Base-by-base conservation (phyloP, 2,113 vertebrate species). In the Pseudolaguvia tuberculata region DNA sequence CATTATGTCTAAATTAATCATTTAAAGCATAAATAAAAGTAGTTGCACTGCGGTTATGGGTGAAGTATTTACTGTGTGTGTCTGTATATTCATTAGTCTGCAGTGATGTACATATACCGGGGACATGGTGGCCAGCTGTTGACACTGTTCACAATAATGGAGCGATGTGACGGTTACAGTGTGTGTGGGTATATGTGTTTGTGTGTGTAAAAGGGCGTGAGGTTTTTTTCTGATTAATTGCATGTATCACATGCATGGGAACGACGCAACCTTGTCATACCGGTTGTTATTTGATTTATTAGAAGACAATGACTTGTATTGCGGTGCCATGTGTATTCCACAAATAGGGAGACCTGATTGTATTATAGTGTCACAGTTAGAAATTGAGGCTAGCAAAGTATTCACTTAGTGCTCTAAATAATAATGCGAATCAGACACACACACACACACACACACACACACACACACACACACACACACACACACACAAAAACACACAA, bases 41-140 rank as follows among this genome's bases (percentile, higher is more conserved):
- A 23, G 35, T 31, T 57, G 14, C 9, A 58, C 18, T 20, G 21
- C 15, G 2, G 4, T 42, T 42, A 20, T 8, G 21, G 25, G 1
- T 21, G 48, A 45, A 52, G 4, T 31, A 55, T 35, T 15, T 20
- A 39, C 20, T 17, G 29, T 13, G 67, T 23, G 35, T 62, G 58
- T 39, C 14, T 52, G 31, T 73, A 9, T n/a, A 10, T 65, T 48
- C 52, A 75, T 75, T 68, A 58, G 42, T 53, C 68, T 68, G 73
- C 25, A 51, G 52, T 58, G 25, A 58, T 51, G 20, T 68, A 68
- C 50, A 25, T 68, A 27, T 23, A 53, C 20, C 25, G 11, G 62
- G 51, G 42, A 45, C 63, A 51, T 8, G 25, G 53, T 42, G 55
- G 55, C 65, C 74, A 69, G 74, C 74, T 69, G 74, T 76, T 76